Conservation (phyloP, 37 sponge, comb jelly and placozoan genomes). For the Cliona cf. orientalis region DNA sequence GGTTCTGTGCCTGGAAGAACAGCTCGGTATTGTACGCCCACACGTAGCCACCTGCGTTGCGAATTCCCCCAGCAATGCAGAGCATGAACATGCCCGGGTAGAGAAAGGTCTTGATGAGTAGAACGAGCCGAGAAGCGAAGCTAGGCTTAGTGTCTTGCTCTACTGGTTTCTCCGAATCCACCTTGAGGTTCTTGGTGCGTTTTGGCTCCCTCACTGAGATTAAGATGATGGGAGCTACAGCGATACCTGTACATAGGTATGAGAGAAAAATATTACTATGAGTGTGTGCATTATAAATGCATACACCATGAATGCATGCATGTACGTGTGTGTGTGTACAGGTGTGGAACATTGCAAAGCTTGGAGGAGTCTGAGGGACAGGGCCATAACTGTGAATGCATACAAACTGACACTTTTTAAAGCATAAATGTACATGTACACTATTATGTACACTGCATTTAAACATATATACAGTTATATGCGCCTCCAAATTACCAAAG, state of each 20-base stretch:
- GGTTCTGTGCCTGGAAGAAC: constrained; percentile 55
- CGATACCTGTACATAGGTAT: constrained; percentile 29
- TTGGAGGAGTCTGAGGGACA: no score
- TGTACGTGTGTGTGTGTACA: background rate
- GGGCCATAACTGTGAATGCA: no score
- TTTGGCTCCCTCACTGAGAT: constrained; percentile 70
- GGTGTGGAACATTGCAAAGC: background rate
- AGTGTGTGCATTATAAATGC: background rate
- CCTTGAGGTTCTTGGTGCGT: constrained; percentile 1
- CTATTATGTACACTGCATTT: no score
- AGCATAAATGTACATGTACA: no score
- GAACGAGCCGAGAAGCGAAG: background rate
- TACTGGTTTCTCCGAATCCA: background rate
- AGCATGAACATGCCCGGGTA: constrained; percentile 72
- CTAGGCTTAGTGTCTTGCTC: constrained; percentile 9
- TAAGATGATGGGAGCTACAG: constrained; percentile 51
- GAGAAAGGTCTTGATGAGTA: constrained; percentile 38
- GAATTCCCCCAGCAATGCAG: constrained; percentile 81
- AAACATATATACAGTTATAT: no score
- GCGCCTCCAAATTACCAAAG: no score
- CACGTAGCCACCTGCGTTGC: constrained; percentile 89
- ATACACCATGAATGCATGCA: background rate
- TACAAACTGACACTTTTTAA: no score
- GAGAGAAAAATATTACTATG: background rate
- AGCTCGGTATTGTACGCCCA: constrained; percentile 86